Conservation (phyloP, 2,113 vertebrate species). For the Macroglossus sobrinus region DNA sequence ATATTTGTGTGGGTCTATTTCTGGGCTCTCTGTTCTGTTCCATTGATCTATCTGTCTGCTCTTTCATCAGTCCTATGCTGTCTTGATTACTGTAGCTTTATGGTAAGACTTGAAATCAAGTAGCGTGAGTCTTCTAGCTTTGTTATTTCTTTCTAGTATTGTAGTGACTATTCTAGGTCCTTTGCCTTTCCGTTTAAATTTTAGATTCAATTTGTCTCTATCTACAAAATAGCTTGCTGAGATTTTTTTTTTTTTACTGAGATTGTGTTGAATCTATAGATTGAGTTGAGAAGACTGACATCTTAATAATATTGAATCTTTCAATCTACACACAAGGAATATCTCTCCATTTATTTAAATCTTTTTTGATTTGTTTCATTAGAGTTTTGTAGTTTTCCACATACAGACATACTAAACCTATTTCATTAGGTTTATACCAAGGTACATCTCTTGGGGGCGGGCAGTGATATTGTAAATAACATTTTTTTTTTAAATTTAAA, state of each 20-base stretch:
- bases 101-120: neutral
- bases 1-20: neutral
- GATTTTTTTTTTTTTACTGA: neutral
- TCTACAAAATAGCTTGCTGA: neutral
- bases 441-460: neutral
- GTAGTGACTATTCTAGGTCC: neutral
- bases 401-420: neutral
- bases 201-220: conserved; percentile 3
- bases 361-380: neutral
- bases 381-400: neutral
- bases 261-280: neutral
- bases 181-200: neutral
- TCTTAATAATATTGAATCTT: neutral
- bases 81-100: neutral
- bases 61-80: neutral
- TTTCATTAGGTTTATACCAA: neutral
- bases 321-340: neutral
- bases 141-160: neutral
- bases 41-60: neutral
- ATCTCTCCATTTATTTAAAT: neutral
- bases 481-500: neutral
- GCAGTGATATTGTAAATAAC: neutral
- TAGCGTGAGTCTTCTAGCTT: neutral
- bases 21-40: neutral
- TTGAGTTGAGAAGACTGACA: neutral